These are phyloP conservation scores for Tamias sibiricus DNA, from an alignment of 2,113 vertebrate genomes.

Conservation along the genomic window DNA sequence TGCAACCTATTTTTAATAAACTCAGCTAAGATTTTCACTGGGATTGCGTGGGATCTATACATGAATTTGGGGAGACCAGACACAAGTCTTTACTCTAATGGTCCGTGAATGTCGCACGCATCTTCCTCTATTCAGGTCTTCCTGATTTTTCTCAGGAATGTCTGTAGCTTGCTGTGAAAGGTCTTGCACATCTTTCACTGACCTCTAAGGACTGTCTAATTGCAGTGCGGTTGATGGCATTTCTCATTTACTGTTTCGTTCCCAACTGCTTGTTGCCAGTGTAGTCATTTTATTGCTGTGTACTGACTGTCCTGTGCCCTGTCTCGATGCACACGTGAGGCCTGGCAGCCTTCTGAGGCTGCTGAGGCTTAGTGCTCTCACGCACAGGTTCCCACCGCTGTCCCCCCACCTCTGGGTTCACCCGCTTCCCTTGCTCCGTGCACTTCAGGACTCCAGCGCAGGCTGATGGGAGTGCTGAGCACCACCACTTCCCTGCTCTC, in stretches of 20 bases:
- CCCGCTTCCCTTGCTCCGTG: no score
- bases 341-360: no score
- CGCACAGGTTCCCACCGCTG: no score
- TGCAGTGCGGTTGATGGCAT: not conserved
- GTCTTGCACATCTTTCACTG: not conserved
- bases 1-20: not conserved
- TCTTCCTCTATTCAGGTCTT: not conserved
- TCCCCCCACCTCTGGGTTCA: no score
- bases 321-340: not conserved
- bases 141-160: not conserved
- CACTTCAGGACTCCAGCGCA: not conserved
- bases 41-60: not conserved
- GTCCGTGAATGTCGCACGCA: not conserved
- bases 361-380: no score
- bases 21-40: not conserved
- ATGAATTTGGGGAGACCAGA: not conserved
- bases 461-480: not conserved
- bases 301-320: not conserved
- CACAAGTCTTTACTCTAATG: not conserved
- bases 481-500: not conserved
- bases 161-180: not conserved
- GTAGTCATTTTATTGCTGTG: not conserved
- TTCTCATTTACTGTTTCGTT: not conserved
- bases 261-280: not conserved
- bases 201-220: not conserved